Conservation (phyloP, 1,140 invertebrate species). For the Ruditapes philippinarum region DNA sequence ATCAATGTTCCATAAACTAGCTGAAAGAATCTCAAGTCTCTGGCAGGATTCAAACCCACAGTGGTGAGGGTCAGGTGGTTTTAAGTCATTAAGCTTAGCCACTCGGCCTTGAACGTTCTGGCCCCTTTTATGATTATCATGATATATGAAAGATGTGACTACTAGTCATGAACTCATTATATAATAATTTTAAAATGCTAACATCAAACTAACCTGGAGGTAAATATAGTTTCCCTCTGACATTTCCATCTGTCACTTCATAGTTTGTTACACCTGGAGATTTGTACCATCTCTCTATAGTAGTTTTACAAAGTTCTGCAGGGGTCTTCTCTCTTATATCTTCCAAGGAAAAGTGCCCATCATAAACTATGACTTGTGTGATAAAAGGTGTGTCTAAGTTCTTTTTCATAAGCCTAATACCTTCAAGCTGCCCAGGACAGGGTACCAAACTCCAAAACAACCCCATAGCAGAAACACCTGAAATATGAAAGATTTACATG, state of each 20-base stretch:
- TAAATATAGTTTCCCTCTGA: conserved; percentile 55
- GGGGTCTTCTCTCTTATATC: background rate
- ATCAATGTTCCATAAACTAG: too few relatives aligned
- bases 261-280: background rate
- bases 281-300: conserved; percentile 54
- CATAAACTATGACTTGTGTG: background rate
- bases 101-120: too few relatives aligned
- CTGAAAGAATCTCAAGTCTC: too few relatives aligned
- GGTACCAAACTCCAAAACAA: conserved; percentile 61
- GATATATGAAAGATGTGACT: too few relatives aligned
- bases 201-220: conserved; percentile 53
- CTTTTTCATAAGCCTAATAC: conserved; percentile 56
- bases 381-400: conserved; percentile 41
- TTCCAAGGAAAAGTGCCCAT: conserved; percentile 17
- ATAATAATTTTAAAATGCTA: too few relatives aligned
- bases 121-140: too few relatives aligned
- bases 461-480: conserved; percentile 63
- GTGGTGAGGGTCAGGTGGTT: too few relatives aligned
- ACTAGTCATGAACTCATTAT: too few relatives aligned
- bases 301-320: background rate
- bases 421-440: conserved; percentile 39
- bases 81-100: too few relatives aligned
- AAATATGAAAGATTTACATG: background rate
- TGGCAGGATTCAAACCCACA: too few relatives aligned
- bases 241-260: conserved; percentile 34